Conservation (phyloP, 2,113 vertebrate genomes). For the Pseudonaja textilis region DNA sequence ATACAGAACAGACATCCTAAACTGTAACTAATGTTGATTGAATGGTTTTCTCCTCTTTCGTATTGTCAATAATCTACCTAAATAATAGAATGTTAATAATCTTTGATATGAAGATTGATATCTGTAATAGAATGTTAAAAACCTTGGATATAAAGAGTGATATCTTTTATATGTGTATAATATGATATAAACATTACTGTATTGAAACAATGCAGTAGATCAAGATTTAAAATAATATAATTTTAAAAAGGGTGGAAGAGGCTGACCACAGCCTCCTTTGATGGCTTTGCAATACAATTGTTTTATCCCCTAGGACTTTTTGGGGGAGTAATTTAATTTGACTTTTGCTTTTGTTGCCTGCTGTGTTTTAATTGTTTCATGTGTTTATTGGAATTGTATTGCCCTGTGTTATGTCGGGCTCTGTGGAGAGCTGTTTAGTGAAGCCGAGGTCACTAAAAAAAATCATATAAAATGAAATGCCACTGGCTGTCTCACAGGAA, state of each 20-base stretch:
- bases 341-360: background rate
- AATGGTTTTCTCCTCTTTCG: background rate
- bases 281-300: background rate
- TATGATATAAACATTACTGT: background rate
- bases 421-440: background rate
- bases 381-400: background rate
- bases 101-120: background rate
- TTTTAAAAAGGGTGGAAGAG: background rate
- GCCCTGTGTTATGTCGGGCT: background rate
- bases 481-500: background rate
- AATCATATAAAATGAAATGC: background rate
- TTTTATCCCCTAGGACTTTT: background rate
- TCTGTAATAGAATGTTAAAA: too few species aligned
- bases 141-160: background rate
- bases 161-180: background rate
- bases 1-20: background rate
- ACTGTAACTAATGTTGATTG: background rate
- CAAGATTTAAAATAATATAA: background rate
- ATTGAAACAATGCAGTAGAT: background rate
- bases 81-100: background rate
- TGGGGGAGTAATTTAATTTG: background rate
- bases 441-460: background rate
- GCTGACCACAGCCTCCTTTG: too few species aligned
- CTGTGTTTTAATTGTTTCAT: background rate
- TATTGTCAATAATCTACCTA: background rate